Conservation (phyloP, 2,888 invertebrate genomes). For the Tetrapedia diversipes region DNA sequence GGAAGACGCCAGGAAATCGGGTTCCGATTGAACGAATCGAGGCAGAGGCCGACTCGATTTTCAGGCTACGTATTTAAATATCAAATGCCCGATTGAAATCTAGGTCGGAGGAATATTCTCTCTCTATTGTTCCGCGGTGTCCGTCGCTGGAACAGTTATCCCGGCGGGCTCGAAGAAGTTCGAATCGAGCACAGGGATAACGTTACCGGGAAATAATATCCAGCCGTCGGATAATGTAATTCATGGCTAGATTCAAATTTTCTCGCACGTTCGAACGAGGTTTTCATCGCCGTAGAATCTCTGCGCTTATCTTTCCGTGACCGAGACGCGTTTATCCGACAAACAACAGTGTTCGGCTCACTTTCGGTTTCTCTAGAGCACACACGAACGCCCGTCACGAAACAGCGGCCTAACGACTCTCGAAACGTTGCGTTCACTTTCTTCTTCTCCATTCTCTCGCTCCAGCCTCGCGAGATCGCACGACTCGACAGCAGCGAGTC, state of each 20-base stretch:
- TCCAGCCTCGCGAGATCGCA: slow-evolving; percentile 8
- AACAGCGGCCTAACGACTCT: slow-evolving; percentile 4
- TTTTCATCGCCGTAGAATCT: too few species aligned
- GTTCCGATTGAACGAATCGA: slow-evolving; percentile 18
- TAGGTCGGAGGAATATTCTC: slow-evolving; percentile 33
- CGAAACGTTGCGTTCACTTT: slow-evolving; percentile 19
- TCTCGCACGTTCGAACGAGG: neutral
- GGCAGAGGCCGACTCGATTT: slow-evolving; percentile 17
- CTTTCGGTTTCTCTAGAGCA: slow-evolving; percentile 14
- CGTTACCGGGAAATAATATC: slow-evolving; percentile 14
- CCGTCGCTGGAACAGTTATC: slow-evolving; percentile 15
- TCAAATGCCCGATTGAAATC: slow-evolving; percentile 24
- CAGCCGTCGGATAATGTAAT: neutral
- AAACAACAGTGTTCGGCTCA: neutral
- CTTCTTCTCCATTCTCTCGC: neutral
- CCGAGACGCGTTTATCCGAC: too few species aligned
- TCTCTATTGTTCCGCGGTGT: slow-evolving; percentile 23
- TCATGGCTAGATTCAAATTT: neutral
- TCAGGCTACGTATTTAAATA: slow-evolving; percentile 29
- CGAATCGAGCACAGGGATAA: too few species aligned
- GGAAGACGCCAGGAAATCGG: slow-evolving; percentile 36
- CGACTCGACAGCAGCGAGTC: neutral
- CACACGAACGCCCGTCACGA: slow-evolving; percentile 3
- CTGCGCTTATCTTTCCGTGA: neutral
- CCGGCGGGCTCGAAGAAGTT: neutral